These are phyloP conservation scores for Myiothlypis coronata DNA, from an alignment of 2,797 vertebrate genomes.

Conservation along the genomic window DNA sequence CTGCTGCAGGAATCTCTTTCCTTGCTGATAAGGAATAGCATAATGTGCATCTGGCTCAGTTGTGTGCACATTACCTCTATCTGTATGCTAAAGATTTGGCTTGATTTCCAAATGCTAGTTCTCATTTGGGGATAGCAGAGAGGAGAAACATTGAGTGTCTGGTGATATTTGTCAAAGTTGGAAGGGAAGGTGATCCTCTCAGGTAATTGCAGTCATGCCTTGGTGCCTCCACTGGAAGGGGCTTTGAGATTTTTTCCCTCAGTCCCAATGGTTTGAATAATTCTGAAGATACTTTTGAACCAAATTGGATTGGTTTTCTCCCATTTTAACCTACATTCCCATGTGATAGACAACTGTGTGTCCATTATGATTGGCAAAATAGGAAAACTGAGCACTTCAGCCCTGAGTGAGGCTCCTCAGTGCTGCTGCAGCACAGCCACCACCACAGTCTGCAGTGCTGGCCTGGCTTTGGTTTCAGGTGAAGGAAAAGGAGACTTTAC, in stretches of 20 bases:
- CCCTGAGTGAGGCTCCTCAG: background rate
- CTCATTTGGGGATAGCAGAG: background rate
- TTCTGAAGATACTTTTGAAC: background rate
- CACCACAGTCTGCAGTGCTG: background rate
- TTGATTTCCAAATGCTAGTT: background rate
- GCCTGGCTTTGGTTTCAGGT: background rate
- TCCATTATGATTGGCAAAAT: background rate
- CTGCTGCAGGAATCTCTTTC: constrained; percentile 35
- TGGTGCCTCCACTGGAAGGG: background rate
- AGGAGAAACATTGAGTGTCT: background rate
- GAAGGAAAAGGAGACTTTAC: background rate
- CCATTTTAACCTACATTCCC: background rate
- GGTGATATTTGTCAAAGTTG: background rate
- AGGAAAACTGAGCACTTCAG: background rate
- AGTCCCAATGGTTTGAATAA: background rate
- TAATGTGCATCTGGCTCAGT: constrained; percentile 29
- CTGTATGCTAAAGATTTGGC: background rate
- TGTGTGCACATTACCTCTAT: background rate
- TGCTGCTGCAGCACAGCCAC: background rate
- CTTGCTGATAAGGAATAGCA: constrained; percentile 36
- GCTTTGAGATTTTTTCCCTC: background rate
- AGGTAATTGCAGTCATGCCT: background rate
- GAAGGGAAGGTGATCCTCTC: background rate
- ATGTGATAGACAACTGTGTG: background rate
- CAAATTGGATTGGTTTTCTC: background rate